These are phyloP conservation scores for Leptothorax acervorum DNA, from an alignment of 2,888 invertebrate species.

Conservation along the genomic window DNA sequence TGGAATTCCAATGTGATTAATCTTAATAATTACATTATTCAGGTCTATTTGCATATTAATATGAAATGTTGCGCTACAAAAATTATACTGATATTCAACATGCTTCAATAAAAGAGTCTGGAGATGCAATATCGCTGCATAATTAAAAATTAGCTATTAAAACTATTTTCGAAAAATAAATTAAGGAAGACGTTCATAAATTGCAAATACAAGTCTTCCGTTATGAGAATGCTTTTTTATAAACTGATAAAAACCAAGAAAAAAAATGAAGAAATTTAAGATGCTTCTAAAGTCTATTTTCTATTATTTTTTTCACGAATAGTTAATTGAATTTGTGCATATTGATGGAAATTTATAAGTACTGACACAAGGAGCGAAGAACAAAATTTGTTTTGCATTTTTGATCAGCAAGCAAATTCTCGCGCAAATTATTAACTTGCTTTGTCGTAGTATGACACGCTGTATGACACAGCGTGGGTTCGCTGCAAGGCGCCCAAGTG, in stretches of 20 bases:
- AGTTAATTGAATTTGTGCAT: constrained; percentile 5
- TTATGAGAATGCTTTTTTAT: background rate
- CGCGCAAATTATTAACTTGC: constrained; percentile 31
- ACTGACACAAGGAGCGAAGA: background rate
- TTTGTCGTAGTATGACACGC: constrained; percentile 1
- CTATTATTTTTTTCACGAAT: background rate
- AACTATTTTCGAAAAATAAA: background rate
- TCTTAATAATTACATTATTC: background rate
- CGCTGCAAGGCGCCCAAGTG: constrained; percentile 1
- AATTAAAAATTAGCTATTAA: background rate
- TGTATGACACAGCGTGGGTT: constrained; percentile 8
- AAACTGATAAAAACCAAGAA: background rate
- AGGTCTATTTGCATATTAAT: background rate
- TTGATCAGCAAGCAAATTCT: constrained; percentile 8
- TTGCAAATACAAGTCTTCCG: background rate
- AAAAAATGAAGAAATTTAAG: background rate
- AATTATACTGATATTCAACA: background rate
- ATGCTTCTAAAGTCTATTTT: background rate
- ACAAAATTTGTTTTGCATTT: constrained; percentile 8
- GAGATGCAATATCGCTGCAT: background rate
- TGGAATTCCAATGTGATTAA: background rate
- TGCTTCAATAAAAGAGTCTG: background rate
- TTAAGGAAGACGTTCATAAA: background rate
- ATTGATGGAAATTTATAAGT: background rate
- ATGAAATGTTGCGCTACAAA: background rate